A percentile compares a stretch with the other conserved stretches of the same genome.
These are phyloP conservation scores for silkworm (Bombyx mori) DNA, from an alignment of 1,140 invertebrate genomes.

Conservation along the genomic window ASM3026992v2 NC_085127.1:6580501-6581000, in stretches of 20 bases:
- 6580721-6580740: conserved; percentile 19
- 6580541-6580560: too few species aligned
- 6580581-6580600: too few species aligned
- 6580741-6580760: conserved; percentile 16
- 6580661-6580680: conserved; percentile 42
- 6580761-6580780: conserved; percentile 3
- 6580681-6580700: conserved; percentile 45
- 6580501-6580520: too few species aligned
- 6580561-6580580: too few species aligned
- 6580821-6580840: conserved; percentile 4
- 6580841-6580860: not conserved
- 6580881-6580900: too few species aligned
- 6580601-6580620: too few species aligned
- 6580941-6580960: too few species aligned
- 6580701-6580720: conserved; percentile 40
- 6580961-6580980: too few species aligned
- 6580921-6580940: too few species aligned
- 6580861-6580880: not conserved
- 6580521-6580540: too few species aligned
- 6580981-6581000: too few species aligned
- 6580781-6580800: conserved; percentile 3
- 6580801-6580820: not conserved
- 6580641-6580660: conserved; percentile 38
- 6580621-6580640: not conserved
- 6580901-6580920: too few species aligned